A percentile compares a stretch with the other conserved stretches of the same genome.
phyloP scores from a whole-genome alignment of 2,888 invertebrate genomes.

The Disparrhopalites patrizii region DNA sequence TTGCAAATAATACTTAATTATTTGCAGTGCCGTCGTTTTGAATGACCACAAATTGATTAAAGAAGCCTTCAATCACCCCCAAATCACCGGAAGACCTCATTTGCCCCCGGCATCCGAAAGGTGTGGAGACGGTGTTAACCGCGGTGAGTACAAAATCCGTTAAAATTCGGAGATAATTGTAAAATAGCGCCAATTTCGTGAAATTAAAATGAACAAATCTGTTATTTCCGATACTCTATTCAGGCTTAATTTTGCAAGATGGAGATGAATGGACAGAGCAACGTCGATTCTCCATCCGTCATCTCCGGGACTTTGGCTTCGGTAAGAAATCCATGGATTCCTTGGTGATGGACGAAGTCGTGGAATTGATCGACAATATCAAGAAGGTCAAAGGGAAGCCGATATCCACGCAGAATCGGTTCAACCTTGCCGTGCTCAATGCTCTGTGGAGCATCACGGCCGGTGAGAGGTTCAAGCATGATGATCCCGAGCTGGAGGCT shows the following conservation, averaged over 20 bases:
- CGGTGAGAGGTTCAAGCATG: slow-evolving; percentile 38
- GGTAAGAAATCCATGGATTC: slow-evolving; percentile 42
- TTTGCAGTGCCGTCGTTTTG: slow-evolving; percentile 14
- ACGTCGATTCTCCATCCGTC: slow-evolving; percentile 37
- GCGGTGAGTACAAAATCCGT: too few species aligned
- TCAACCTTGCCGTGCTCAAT: slow-evolving; percentile 42
- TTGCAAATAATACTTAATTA: too few species aligned
- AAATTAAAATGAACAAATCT: too few species aligned
- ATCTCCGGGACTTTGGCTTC: slow-evolving; percentile 40
- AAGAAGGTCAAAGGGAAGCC: slow-evolving; percentile 34
- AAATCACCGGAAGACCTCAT: slow-evolving; percentile 22
- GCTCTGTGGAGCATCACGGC: slow-evolving; percentile 38
- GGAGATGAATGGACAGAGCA: slow-evolving; percentile 42
- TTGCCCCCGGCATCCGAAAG: not conserved
- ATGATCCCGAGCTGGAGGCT: slow-evolving; percentile 35
- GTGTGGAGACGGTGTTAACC: not conserved
- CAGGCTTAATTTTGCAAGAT: slow-evolving; percentile 41
- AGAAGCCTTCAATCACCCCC: slow-evolving; percentile 29
- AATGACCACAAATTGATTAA: slow-evolving; percentile 31
- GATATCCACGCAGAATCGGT: slow-evolving; percentile 37
- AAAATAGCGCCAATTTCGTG: too few species aligned
- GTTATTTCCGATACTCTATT: not conserved
- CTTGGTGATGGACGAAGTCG: slow-evolving; percentile 38
- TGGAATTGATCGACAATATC: slow-evolving; percentile 31
- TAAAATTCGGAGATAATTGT: too few species aligned